Conservation (phyloP, 2,113 vertebrate species). For the Spheniscus mendiculus region DNA sequence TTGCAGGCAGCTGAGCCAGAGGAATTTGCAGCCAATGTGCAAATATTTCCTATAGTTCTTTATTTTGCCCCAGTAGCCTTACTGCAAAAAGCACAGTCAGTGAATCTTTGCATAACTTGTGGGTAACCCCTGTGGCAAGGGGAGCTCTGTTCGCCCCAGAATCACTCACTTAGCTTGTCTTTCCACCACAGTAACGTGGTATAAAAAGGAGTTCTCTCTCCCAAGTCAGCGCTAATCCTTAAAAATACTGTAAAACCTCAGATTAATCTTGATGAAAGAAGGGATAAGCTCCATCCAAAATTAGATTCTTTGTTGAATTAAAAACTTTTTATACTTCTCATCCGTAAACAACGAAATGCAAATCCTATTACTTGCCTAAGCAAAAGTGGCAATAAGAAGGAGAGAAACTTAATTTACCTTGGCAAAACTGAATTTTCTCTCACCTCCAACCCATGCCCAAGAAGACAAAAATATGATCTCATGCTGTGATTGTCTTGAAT, state of each 20-base stretch:
- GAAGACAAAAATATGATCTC: background rate
- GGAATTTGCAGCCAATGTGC: background rate
- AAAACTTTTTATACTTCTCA: background rate
- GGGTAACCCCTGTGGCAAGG: background rate
- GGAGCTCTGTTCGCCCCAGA: background rate
- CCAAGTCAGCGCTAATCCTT: background rate
- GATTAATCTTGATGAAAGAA: background rate
- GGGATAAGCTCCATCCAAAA: background rate
- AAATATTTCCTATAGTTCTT: background rate
- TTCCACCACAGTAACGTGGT: fast-evolving
- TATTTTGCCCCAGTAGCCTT: background rate
- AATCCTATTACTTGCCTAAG: background rate
- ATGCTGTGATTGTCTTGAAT: background rate
- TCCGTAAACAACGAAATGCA: background rate
- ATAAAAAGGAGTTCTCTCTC: background rate
- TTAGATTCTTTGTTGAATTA: background rate
- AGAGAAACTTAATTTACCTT: background rate
- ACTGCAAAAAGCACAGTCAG: background rate
- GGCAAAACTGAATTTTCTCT: background rate
- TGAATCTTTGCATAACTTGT: background rate
- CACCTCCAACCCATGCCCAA: background rate
- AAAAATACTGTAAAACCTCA: background rate
- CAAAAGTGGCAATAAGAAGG: background rate
- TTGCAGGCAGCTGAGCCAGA: background rate
- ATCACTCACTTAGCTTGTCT: background rate